Base-by-base conservation (phyloP, 2,888 invertebrate genomes). In the Timema podura region DNA sequence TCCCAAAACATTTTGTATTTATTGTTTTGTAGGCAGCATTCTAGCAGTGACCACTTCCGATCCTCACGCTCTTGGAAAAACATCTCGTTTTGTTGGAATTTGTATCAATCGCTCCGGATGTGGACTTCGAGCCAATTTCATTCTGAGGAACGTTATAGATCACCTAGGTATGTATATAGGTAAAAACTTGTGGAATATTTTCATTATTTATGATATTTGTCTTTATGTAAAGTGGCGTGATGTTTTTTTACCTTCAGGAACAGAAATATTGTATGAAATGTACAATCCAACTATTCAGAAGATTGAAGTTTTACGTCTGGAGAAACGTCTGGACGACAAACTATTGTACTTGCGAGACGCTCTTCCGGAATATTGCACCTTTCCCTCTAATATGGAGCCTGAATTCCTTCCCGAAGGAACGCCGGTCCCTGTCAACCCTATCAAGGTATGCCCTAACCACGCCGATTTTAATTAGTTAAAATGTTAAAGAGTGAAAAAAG, bases 201-300 rank as follows among this genome's bases (percentile, higher is more conserved):
- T 5, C 8, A 16, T 6, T 13, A 13, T 67, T 59, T 67, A 8
- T 57, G 15, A 30, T 51, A n/a, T n/a, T 11, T 30, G 9, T 8
- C 51, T 11, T 15, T 66, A 44, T 30, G 30, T 30, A 30, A 30
- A 30, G 30, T 30, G 30, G 30, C 30, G 0, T 7, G 54, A 15
- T 54, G 1, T n/a, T 51, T 3, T 51, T 13, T 49, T 49, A 44
- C 54, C 76, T 75, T 49, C 79, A 82, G 84, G 84, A 70, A 78
- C 89, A 65, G 90, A 91, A 82, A 84, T 92, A 75, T 81, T 85
- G 75, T 98, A 92, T 82, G 91, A 96, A 72, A 82, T 98, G 78
- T 99, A 99, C 78, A 97, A 96, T 82, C 98, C 99, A 13, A 89
- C 92, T 0, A 87, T 99, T 73, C 91, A 91, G 76, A 90, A 88